A percentile compares a stretch with the other conserved stretches of the same genome.
phyloP scores from a whole-genome alignment of 1,140 invertebrate genomes.

The Amyelois transitella region DNA sequence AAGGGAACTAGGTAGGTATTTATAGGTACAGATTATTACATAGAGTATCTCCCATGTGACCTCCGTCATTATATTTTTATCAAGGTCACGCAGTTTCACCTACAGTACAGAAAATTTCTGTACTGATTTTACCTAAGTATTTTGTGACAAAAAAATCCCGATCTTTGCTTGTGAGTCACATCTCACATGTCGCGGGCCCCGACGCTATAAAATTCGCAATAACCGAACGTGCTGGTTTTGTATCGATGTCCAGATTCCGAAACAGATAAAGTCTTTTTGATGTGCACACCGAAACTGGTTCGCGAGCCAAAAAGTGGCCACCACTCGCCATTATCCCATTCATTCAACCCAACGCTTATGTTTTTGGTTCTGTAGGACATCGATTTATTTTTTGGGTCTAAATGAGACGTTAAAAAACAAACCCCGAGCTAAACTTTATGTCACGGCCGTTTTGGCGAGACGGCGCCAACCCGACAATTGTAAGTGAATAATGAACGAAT shows the following conservation, averaged over 20 bases:
- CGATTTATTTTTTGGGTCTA: slow-evolving; percentile 20
- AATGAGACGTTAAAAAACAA: slow-evolving; percentile 10
- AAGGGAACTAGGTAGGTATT: no score
- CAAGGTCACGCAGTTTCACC: no score
- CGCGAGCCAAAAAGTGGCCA: slow-evolving; percentile 22
- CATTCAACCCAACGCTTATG: slow-evolving; percentile 21
- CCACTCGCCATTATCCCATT: slow-evolving; percentile 27
- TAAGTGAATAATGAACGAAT: background rate
- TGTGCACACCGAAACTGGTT: slow-evolving; percentile 32
- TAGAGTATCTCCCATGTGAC: no score
- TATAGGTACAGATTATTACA: no score
- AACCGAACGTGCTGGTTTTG: slow-evolving; percentile 20
- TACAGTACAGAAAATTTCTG: background rate
- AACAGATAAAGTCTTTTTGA: slow-evolving; percentile 26
- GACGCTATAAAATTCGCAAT: background rate
- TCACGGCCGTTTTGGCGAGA: slow-evolving; percentile 1
- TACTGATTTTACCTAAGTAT: background rate
- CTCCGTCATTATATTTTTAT: no score
- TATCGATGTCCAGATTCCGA: slow-evolving; percentile 35
- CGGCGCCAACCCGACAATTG: background rate
- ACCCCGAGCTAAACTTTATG: background rate
- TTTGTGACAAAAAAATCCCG: background rate
- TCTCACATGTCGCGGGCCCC: background rate
- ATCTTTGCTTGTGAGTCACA: background rate
- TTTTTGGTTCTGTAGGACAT: slow-evolving; percentile 24